Conservation (phyloP, 92 coral and sea anemone species). For the Isaurus tuberculatus region DNA sequence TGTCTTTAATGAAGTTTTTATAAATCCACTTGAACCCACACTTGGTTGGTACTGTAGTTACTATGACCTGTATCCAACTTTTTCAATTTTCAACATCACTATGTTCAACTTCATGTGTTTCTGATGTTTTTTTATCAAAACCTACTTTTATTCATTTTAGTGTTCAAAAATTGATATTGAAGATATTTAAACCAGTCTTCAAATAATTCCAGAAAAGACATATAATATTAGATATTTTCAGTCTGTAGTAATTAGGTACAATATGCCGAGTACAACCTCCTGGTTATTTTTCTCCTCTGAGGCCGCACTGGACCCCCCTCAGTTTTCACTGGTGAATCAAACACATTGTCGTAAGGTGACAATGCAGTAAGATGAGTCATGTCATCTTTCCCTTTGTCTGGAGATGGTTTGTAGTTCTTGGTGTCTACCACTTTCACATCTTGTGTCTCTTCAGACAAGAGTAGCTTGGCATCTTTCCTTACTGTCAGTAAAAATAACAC, state of each 20-base stretch:
- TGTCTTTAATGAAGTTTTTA: too few relatives aligned
- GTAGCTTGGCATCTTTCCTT: conserved; percentile 70
- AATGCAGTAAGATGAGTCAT: not conserved
- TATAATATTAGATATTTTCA: too few relatives aligned
- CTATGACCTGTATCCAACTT: too few relatives aligned
- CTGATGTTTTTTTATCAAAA: too few relatives aligned
- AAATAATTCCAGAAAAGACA: too few relatives aligned
- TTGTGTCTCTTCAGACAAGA: conserved; percentile 84
- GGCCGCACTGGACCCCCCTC: conserved; percentile 35
- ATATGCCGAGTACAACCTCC: conserved; percentile 57
- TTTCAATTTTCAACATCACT: too few relatives aligned
- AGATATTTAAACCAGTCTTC: too few relatives aligned
- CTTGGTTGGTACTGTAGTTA: too few relatives aligned
- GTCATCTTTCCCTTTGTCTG: conserved; percentile 23
- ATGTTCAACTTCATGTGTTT: too few relatives aligned
- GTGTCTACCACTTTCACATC: conserved; percentile 95
- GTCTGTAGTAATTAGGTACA: not conserved
- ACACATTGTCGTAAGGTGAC: conserved; percentile 52
- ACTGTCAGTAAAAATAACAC: conserved; percentile 50
- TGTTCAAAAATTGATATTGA: too few relatives aligned
- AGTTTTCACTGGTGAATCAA: conserved; percentile 54
- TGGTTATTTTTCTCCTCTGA: conserved; percentile 62
- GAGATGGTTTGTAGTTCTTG: conserved; percentile 85
- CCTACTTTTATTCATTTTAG: too few relatives aligned
- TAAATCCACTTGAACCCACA: too few relatives aligned